Conservation (phyloP, 2,888 invertebrate species). For the Chloroclystis v-ata region DNA sequence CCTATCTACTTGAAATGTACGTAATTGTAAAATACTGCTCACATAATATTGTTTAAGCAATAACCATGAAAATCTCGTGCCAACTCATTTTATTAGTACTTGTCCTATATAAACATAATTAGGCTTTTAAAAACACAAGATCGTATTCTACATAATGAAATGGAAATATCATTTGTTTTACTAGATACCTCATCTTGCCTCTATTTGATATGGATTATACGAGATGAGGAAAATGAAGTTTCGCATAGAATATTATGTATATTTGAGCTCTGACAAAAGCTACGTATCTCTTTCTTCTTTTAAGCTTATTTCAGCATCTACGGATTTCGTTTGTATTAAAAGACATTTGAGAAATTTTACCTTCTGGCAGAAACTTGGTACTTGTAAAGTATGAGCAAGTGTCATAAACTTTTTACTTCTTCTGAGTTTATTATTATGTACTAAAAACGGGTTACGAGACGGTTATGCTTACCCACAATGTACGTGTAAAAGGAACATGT, state of each 20-base stretch:
- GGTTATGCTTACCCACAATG: constrained; percentile 2
- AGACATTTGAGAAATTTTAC: constrained; percentile 20
- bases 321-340: constrained; percentile 32
- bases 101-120: neutral
- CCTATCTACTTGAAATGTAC: no score
- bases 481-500: neutral
- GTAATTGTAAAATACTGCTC: no score
- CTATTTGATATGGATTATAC: constrained; percentile 42
- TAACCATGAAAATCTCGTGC: no score
- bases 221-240: constrained; percentile 45
- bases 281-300: constrained; percentile 24
- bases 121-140: neutral
- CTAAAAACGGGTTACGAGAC: neutral
- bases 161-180: constrained; percentile 2
- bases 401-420: constrained; percentile 16
- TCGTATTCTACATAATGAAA: no score
- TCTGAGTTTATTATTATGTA: constrained; percentile 10
- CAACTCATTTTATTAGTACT: no score
- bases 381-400: neutral
- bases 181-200: constrained; percentile 19
- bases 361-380: constrained; percentile 3
- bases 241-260: constrained; percentile 33
- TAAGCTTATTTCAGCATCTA: constrained; percentile 30
- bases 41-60: no score
- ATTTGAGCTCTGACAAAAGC: constrained; percentile 38